phyloP scores from a whole-genome alignment of 2,113 vertebrate genomes.

The Porphyrio hochstetteri region DNA sequence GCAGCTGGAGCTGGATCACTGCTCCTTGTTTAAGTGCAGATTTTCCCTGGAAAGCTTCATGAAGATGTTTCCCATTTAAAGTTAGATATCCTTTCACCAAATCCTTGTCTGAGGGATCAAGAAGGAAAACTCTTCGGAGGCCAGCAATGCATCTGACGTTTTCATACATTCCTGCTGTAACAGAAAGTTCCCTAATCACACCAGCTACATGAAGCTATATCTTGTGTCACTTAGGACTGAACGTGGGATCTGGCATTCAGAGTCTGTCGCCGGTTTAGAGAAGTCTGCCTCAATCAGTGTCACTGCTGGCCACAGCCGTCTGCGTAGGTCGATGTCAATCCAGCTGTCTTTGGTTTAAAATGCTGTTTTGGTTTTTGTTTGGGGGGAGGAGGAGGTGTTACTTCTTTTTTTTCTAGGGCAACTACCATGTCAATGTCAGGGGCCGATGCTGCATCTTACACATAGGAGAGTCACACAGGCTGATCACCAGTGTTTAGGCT shows the following conservation, averaged over 20 bases:
- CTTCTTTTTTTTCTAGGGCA: constrained; percentile 24
- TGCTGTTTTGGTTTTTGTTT: background rate
- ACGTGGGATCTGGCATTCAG: constrained; percentile 45
- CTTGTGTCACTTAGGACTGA: constrained; percentile 34
- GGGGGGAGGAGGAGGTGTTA: background rate
- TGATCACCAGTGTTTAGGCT: background rate
- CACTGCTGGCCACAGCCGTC: constrained; percentile 33
- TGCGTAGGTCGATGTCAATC: constrained; percentile 36
- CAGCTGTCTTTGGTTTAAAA: constrained; percentile 52
- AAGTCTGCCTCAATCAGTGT: constrained; percentile 60
- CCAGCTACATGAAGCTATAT: background rate
- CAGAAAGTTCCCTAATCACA: background rate
- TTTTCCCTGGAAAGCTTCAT: background rate
- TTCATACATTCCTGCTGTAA: background rate
- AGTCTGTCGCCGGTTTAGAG: constrained; percentile 45
- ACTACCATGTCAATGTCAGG: constrained; percentile 32
- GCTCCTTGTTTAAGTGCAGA: background rate
- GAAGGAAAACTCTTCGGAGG: background rate
- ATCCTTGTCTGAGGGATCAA: background rate
- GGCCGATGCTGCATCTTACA: background rate
- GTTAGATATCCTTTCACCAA: background rate
- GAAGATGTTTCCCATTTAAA: background rate
- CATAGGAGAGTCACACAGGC: background rate
- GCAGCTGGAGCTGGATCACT: background rate
- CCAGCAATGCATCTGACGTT: background rate